Conservation (phyloP, 1,140 invertebrate genomes). For the Leptinotarsa undecemlineata region DNA sequence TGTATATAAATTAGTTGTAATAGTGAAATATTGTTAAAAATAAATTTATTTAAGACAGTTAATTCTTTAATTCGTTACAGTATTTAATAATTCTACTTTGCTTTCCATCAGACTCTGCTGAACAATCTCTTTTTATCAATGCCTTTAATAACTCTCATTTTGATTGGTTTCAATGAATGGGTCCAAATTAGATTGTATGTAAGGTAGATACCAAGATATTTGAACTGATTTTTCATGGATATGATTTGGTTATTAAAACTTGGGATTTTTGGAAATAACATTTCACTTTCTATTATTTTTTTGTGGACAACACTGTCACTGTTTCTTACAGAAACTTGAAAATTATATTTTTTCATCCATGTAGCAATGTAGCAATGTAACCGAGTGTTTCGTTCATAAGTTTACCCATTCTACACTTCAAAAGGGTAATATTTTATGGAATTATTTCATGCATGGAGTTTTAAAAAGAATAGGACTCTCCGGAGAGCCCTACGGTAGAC, state of each 20-base stretch:
- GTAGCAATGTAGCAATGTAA: background rate
- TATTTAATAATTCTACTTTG: background rate
- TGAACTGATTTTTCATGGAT: background rate
- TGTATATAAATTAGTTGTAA: too few relatives aligned
- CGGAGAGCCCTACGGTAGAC: slow-evolving; percentile 30
- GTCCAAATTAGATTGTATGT: background rate
- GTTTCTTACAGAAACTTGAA: slow-evolving; percentile 3
- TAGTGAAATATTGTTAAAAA: too few relatives aligned
- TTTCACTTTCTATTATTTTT: background rate
- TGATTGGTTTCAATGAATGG: slow-evolving; percentile 24
- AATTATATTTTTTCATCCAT: slow-evolving; percentile 11
- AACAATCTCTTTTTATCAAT: slow-evolving; percentile 32
- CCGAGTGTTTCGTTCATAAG: background rate
- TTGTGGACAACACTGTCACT: background rate
- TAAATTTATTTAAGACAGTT: too few relatives aligned
- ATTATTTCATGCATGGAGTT: slow-evolving; percentile 19
- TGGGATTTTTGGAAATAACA: background rate
- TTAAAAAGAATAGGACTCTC: slow-evolving; percentile 27
- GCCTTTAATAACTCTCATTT: slow-evolving; percentile 19
- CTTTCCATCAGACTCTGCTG: slow-evolving; percentile 22
- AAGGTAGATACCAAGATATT: slow-evolving; percentile 20
- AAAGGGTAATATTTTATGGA: background rate
- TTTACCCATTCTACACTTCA: background rate
- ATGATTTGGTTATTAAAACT: background rate
- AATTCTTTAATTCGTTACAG: too few relatives aligned